Conservation (phyloP, 2,113 vertebrate genomes). For the Pyrgilauda ruficollis region DNA sequence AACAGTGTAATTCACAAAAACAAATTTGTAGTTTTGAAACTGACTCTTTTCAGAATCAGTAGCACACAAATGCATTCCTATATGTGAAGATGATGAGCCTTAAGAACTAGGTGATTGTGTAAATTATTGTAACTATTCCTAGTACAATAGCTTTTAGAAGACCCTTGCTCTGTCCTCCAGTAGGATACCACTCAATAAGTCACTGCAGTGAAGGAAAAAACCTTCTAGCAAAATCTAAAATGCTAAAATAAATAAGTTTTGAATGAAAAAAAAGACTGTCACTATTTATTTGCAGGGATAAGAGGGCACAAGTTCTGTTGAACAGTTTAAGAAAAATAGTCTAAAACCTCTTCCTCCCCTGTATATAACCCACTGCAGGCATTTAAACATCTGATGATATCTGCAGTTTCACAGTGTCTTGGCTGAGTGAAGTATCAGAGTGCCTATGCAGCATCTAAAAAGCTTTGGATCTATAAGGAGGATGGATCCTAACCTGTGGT, state of each 20-base stretch:
- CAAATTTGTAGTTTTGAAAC: not conserved
- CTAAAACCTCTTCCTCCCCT: not conserved
- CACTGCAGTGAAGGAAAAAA: not conserved
- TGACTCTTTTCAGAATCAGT: not conserved
- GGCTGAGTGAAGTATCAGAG: not conserved
- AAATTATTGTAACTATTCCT: not conserved
- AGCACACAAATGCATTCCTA: not conserved
- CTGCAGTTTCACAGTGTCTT: not conserved
- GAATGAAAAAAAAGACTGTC: not conserved
- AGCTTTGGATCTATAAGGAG: not conserved
- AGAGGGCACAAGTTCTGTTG: not conserved
- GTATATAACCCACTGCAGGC: not conserved
- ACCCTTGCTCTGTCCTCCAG: not conserved
- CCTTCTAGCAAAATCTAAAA: not conserved
- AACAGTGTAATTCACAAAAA: rapidly evolving
- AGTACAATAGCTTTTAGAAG: not conserved
- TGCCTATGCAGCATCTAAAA: not conserved
- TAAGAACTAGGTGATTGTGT: not conserved
- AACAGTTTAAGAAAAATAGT: not conserved
- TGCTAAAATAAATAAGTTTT: not conserved
- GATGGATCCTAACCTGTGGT: not conserved
- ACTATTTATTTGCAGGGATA: not conserved
- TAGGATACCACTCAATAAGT: not conserved
- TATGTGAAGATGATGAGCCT: not conserved
- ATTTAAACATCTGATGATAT: not conserved